Conservation (phyloP, 2,113 vertebrate species). For the Sus scrofa region DNA sequence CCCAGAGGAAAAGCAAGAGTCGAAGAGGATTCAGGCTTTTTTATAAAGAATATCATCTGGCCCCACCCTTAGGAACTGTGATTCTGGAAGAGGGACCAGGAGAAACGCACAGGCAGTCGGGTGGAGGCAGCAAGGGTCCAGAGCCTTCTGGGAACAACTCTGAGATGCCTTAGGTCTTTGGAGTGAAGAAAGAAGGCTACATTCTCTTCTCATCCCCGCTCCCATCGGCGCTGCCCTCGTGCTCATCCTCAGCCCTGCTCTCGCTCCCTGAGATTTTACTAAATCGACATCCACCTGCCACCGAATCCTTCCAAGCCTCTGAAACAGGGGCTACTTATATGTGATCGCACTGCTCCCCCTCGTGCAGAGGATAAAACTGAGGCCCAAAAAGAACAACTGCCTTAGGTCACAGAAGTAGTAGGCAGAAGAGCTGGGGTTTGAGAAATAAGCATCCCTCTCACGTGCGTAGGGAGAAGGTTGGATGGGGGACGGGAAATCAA, state of each 20-base stretch:
- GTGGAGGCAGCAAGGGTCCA: constrained; percentile 1
- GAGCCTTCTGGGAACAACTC: neutral
- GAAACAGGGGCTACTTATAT: constrained; percentile 13
- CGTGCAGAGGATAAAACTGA: constrained; percentile 30
- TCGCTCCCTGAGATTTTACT: neutral
- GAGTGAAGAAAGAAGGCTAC: constrained; percentile 25
- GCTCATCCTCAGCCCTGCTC: neutral
- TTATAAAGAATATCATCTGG: constrained; percentile 42
- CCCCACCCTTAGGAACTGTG: constrained; percentile 62
- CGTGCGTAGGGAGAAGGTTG: neutral
- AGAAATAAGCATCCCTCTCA: constrained; percentile 7
- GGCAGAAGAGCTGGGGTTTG: neutral
- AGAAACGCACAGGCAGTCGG: neutral
- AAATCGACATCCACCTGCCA: neutral
- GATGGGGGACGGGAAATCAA: neutral
- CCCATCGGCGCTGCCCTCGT: neutral
- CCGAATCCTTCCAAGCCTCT: neutral
- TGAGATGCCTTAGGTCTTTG: neutral
- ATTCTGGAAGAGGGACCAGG: neutral
- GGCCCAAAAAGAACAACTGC: neutral
- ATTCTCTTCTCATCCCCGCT: neutral
- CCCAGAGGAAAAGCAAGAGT: neutral
- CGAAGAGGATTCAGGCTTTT: neutral
- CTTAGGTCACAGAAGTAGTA: neutral
- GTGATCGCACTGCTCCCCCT: neutral